Conservation (phyloP, 2,888 invertebrate species). For the Endomychus coccineus region DNA sequence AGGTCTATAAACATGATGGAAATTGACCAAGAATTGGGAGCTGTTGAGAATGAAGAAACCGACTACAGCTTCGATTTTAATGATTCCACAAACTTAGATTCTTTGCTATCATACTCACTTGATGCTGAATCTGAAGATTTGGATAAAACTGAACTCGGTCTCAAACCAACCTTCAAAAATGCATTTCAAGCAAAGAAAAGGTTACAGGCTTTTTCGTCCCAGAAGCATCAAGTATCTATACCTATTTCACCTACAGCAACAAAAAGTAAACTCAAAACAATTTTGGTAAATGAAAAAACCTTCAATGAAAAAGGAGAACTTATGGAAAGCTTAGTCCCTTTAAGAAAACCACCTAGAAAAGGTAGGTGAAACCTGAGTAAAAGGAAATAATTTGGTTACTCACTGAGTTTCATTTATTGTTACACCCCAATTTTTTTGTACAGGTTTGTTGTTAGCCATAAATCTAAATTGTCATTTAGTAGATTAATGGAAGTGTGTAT, state of each 20-base stretch:
- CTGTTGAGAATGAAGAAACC: too few relatives aligned
- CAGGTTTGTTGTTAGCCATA: too few relatives aligned
- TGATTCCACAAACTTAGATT: too few relatives aligned
- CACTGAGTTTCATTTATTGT: neutral
- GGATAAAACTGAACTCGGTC: neutral
- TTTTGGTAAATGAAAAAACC: slow-evolving; percentile 2
- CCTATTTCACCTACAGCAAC: slow-evolving; percentile 2
- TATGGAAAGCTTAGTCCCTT: neutral
- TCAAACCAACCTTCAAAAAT: slow-evolving; percentile 26
- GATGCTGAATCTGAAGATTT: neutral
- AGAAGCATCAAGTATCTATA: slow-evolving; percentile 17
- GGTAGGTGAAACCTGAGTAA: neutral
- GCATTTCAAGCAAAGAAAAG: slow-evolving; percentile 36
- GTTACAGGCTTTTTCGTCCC: slow-evolving; percentile 34
- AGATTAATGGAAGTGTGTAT: too few relatives aligned
- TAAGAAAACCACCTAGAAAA: slow-evolving; percentile 3
- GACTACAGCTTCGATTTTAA: too few relatives aligned
- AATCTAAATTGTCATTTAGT: too few relatives aligned
- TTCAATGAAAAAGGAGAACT: slow-evolving; percentile 1
- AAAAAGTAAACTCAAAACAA: slow-evolving; percentile 5
- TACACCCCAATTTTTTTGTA: neutral
- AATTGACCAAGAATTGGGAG: too few relatives aligned
- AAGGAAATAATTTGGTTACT: neutral
- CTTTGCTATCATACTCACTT: too few relatives aligned
- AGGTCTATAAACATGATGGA: too few relatives aligned